Percentiles rank a stretch among this genome's conserved stretches.
phyloP scores from a whole-genome alignment of 2,797 vertebrate species.

The Danio choprae region DNA sequence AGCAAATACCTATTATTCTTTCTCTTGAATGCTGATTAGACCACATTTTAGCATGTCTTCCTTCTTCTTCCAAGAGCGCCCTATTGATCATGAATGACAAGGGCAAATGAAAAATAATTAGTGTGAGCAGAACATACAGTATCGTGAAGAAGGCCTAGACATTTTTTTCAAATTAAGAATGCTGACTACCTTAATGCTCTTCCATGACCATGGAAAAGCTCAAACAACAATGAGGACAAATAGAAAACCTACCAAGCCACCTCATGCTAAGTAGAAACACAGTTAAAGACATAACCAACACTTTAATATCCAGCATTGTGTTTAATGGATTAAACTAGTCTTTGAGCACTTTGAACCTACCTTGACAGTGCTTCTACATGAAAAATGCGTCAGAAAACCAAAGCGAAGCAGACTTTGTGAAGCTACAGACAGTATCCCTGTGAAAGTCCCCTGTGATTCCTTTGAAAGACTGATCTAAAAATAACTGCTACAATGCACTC shows the following conservation, averaged over 20 bases:
- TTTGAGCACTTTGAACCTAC: slow-evolving; percentile 59
- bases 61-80: slow-evolving; percentile 90
- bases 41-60: slow-evolving; percentile 76
- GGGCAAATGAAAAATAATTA: slow-evolving; percentile 44
- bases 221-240: slow-evolving; percentile 63
- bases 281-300: slow-evolving; percentile 62
- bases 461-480: slow-evolving; percentile 77
- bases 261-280: slow-evolving; percentile 60
- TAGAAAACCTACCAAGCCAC: slow-evolving; percentile 52
- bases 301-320: background rate
- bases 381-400: slow-evolving; percentile 34
- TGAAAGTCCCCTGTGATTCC: slow-evolving; percentile 61
- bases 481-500: slow-evolving; percentile 71
- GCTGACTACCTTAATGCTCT: slow-evolving; percentile 67
- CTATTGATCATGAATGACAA: slow-evolving; percentile 72
- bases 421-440: slow-evolving; percentile 61
- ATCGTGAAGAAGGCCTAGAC: background rate
- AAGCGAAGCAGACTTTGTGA: slow-evolving; percentile 48
- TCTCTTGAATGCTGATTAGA: slow-evolving; percentile 75
- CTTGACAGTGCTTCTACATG: slow-evolving; percentile 57
- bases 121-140: background rate
- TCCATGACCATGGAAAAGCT: slow-evolving; percentile 70
- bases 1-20: slow-evolving; percentile 77
- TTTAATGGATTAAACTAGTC: background rate
- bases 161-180: slow-evolving; percentile 63